Base-by-base conservation (phyloP, 2,797 vertebrate genomes). In the Centroberyx gerrardi region DNA sequence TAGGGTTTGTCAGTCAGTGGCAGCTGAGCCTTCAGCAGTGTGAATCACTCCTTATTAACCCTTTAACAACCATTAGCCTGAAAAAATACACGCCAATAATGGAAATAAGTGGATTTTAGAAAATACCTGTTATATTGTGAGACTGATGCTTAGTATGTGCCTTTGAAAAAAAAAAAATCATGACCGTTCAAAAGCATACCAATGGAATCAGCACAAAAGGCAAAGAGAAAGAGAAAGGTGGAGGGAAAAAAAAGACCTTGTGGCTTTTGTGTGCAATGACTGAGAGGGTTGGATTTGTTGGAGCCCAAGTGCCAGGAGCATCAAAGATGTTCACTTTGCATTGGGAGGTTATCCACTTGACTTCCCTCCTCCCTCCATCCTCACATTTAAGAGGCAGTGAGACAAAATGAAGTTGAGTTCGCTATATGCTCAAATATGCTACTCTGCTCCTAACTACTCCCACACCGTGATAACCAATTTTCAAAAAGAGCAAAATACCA, bases 251-350 rank as follows among this genome's bases (percentile, higher is more conserved):
- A 60, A 53, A 68, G 48, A 59, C 36, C 38, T n/a, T 36, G 28
- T 46, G 58, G 48, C 61, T 73, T 55, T 68, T 42, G 67, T 81
- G 80, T 73, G 78, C 85, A 73, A 55, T 81, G 73, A 82, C 67
- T 71, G 74, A 54, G 51, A 81, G 72, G 76, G 58, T 55, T 88
- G 69, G 59, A 84, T 87, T 87, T 70, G 73, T 73, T 88, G 33
- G 60, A 71, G 14, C 63, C 52, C 58, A 67, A 76, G 60, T 33
- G 78, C 86, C 74, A 74, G 66, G 55, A 83, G 82, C 85, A 61
- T 74, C 79, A 84, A 85, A 84, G 68, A 59, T 85, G 87, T 87
- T 88, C 82, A 82, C 86, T 91, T 81, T 85, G 74, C 48, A 15
- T 22, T 44, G 62, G 55, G 54, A 84, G 63, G 70, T 83, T 66